Evolutionary conservation across 2,797 vertebrate species (phyloP).

Genomic region (Podarcis siculus): DNA sequence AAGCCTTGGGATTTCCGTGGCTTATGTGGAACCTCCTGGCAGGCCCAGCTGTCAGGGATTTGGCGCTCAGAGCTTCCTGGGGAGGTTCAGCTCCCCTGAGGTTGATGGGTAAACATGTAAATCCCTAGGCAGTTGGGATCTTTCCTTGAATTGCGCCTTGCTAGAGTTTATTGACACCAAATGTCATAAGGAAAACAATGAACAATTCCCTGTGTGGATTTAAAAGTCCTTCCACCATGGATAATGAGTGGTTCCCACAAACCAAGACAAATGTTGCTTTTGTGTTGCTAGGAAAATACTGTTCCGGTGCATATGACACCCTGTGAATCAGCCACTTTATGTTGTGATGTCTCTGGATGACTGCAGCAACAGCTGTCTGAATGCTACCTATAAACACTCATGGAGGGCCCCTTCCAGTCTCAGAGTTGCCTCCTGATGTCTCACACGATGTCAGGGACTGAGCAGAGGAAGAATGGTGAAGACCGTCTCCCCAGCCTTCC

Average conservation of each 20-base stretch:
- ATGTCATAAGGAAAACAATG: neutral
- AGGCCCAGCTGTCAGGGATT: constrained; percentile 41
- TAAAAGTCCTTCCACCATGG: neutral
- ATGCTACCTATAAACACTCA: neutral
- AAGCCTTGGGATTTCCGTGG: constrained; percentile 39
- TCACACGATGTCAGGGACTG: neutral
- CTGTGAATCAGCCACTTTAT: neutral
- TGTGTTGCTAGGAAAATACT: neutral
- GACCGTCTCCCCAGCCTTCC: no score
- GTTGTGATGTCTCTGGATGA: neutral
- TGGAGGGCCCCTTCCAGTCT: neutral
- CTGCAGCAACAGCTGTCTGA: neutral
- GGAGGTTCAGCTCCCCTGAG: neutral
- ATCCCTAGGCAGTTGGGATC: neutral
- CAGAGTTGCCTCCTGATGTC: neutral
- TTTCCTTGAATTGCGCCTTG: neutral
- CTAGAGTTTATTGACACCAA: neutral
- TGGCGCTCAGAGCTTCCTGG: constrained; percentile 16
- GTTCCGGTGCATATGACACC: neutral
- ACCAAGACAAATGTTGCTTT: neutral
- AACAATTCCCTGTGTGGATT: neutral
- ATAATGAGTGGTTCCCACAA: neutral
- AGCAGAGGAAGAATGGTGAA: no score
- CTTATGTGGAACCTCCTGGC: constrained; percentile 51
- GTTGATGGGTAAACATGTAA: neutral